phyloP scores from a whole-genome alignment of 1,140 invertebrate species.

The Pissodes strobi region DNA sequence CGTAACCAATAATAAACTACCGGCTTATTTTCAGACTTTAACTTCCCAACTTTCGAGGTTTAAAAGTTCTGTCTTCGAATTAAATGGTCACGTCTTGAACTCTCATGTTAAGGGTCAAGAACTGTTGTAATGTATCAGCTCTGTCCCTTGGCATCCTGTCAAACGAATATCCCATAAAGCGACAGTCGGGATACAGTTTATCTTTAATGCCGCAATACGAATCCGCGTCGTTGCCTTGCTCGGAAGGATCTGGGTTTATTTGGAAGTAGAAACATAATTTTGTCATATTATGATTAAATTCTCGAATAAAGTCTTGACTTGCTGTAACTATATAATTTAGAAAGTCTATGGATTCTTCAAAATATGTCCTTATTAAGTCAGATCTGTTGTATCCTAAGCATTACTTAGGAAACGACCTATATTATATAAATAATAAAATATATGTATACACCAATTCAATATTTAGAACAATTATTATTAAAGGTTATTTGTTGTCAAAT shows the following conservation, averaged over 20 bases:
- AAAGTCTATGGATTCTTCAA: too few species aligned
- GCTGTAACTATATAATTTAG: too few species aligned
- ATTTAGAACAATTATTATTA: too few species aligned
- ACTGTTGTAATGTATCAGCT: conserved; percentile 62
- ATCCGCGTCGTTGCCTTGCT: conserved; percentile 68
- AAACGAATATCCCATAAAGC: conserved; percentile 79
- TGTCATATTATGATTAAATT: background rate
- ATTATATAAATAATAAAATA: too few species aligned
- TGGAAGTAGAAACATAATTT: background rate
- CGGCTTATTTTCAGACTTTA: too few species aligned
- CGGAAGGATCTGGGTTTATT: conserved; percentile 45
- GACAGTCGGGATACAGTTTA: conserved; percentile 71
- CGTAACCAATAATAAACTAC: too few species aligned
- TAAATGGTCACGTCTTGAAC: conserved; percentile 60
- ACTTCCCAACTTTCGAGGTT: conserved; percentile 31
- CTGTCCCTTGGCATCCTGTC: conserved; percentile 64
- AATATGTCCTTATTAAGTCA: too few species aligned
- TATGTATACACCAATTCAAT: too few species aligned
- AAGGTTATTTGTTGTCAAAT: too few species aligned
- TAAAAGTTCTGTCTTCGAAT: conserved; percentile 55
- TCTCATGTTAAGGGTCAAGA: conserved; percentile 72
- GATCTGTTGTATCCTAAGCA: too few species aligned
- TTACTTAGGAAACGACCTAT: too few species aligned
- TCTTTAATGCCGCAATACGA: conserved; percentile 77
- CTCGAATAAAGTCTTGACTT: background rate